These are phyloP conservation scores for Palythoa grandiflora DNA, from an alignment of 92 coral and sea anemone species.

Conservation along the genomic window DNA sequence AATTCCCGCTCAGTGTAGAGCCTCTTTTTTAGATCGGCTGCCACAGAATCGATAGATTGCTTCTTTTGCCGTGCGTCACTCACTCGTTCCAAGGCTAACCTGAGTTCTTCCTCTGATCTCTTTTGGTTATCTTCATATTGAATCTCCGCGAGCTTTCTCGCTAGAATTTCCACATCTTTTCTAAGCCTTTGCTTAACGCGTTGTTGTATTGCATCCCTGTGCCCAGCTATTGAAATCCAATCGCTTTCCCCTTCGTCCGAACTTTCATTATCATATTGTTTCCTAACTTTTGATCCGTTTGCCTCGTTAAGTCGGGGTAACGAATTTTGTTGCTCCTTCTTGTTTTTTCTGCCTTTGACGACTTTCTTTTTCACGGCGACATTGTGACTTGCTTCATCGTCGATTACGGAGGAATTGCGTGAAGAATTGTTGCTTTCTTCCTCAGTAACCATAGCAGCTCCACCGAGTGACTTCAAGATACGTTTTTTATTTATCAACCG, in stretches of 20 bases:
- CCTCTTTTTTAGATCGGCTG: constrained; percentile 68
- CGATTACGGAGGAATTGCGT: constrained; percentile 20
- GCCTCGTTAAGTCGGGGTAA: constrained; percentile 24
- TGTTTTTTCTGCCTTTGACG: background rate
- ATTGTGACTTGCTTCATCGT: background rate
- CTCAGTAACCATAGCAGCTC: background rate
- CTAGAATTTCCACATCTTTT: constrained; percentile 78
- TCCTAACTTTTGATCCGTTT: background rate
- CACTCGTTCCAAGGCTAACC: constrained; percentile 80
- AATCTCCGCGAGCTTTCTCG: constrained; percentile 91
- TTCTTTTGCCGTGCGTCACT: constrained; percentile 76
- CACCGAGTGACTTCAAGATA: background rate
- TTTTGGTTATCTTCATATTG: constrained; percentile 88
- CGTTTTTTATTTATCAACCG: constrained; percentile 6
- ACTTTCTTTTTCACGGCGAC: constrained; percentile 16
- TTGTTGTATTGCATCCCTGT: constrained; percentile 42
- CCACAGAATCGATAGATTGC: constrained; percentile 67
- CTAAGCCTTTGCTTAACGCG: constrained; percentile 62
- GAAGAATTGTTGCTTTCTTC: constrained; percentile 30
- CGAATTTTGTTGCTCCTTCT: background rate
- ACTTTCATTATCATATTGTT: background rate
- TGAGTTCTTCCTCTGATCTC: constrained; percentile 76
- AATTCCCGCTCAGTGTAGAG: constrained; percentile 79
- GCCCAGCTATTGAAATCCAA: background rate
- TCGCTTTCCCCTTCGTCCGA: background rate